A percentile compares a stretch with the other conserved stretches of the same genome.
phyloP scores from a whole-genome alignment of 2,888 invertebrate species.

The Trissolcus brochymenae region DNA sequence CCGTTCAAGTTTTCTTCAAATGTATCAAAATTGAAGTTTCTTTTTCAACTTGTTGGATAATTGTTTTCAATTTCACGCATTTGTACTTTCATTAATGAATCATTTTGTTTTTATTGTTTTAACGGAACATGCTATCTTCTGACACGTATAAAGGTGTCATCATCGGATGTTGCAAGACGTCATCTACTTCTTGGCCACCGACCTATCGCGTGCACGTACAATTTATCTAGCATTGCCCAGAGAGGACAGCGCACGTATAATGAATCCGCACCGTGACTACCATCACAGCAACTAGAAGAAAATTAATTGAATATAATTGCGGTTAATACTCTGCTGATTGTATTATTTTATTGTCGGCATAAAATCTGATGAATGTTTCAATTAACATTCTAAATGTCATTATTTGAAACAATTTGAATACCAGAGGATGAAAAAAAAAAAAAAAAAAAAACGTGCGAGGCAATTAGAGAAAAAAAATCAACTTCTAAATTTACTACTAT shows the following conservation, averaged over 20 bases:
- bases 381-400: conserved; percentile 25
- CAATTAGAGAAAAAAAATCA: too few species aligned
- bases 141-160: conserved; percentile 50
- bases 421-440: too few species aligned
- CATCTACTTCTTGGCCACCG: conserved; percentile 45
- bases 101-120: conserved; percentile 14
- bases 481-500: too few species aligned
- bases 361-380: conserved; percentile 15
- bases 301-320: conserved; percentile 38
- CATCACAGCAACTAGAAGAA: conserved; percentile 27
- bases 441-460: too few species aligned
- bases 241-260: conserved; percentile 20
- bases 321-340: conserved; percentile 8
- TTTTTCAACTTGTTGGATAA: too few species aligned
- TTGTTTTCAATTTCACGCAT: too few species aligned
- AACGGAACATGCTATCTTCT: conserved; percentile 37
- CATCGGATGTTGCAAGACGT: conserved; percentile 46
- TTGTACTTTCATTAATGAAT: too few species aligned
- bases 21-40: too few species aligned
- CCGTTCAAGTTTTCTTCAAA: too few species aligned
- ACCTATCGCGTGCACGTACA: conserved; percentile 46
- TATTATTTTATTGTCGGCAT: conserved; percentile 19
- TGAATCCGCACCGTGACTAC: conserved; percentile 10
- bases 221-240: conserved; percentile 32
- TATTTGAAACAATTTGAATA: conserved; percentile 12